A percentile compares a stretch with the other conserved stretches of the same genome.
phyloP scores from a whole-genome alignment of 2,113 vertebrate species.

The Callithrix jacchus region DNA sequence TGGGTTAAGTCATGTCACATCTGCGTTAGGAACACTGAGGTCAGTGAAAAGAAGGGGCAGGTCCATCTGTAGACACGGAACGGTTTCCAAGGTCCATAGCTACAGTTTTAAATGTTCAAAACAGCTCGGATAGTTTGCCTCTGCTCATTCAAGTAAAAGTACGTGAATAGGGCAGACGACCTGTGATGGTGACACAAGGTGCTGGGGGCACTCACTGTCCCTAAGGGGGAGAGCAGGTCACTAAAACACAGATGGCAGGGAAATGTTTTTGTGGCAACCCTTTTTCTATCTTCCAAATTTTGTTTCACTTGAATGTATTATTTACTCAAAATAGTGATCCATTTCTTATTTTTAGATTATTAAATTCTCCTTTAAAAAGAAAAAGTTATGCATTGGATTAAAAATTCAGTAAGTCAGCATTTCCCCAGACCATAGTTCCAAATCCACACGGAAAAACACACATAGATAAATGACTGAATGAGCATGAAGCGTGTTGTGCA shows the following conservation, averaged over 20 bases:
- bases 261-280: background rate
- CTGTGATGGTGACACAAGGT: accelerated
- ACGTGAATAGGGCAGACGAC: too few relatives aligned
- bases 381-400: background rate
- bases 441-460: too few relatives aligned
- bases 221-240: accelerated
- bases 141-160: background rate
- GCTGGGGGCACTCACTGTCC: accelerated
- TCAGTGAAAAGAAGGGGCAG: background rate
- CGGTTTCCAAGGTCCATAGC: background rate
- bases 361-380: background rate
- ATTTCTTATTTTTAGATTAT: background rate
- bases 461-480: too few relatives aligned
- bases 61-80: background rate
- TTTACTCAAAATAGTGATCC: too few relatives aligned
- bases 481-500: accelerated
- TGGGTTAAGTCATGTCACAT: background rate
- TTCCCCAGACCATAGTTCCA: background rate
- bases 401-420: background rate
- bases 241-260: background rate
- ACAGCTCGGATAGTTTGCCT: background rate
- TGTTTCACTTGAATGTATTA: background rate
- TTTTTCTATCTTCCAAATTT: background rate
- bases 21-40: background rate
- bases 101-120: background rate